Evolutionary conservation across 2,888 invertebrate genomes (phyloP).

Genomic region (Hetaerina titia): DNA sequence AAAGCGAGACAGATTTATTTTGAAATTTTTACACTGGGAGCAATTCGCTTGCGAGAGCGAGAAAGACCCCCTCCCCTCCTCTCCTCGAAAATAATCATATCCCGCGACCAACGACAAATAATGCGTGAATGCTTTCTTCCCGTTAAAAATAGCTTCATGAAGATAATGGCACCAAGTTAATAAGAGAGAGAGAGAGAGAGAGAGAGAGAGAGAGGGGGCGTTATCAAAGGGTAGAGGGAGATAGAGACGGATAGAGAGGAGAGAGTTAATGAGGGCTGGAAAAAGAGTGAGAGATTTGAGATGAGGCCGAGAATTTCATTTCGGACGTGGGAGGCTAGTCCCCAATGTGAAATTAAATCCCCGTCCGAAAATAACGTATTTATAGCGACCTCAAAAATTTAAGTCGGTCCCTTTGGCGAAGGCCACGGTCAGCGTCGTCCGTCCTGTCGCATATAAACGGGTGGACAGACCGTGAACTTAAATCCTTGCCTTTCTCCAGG

Average conservation of each 20-base stretch:
- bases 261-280: too few species aligned
- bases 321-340: too few species aligned
- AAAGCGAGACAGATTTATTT: background rate
- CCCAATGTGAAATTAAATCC: too few species aligned
- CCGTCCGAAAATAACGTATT: background rate
- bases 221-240: background rate
- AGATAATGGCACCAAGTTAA: background rate
- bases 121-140: background rate
- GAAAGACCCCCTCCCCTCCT: background rate
- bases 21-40: background rate
- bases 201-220: background rate
- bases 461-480: background rate
- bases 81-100: background rate
- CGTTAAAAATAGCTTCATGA: background rate
- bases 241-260: background rate
- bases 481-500: background rate
- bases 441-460: background rate
- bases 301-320: too few species aligned
- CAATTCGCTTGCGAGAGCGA: background rate
- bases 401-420: background rate
- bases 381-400: constrained; percentile 20
- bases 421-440: background rate
- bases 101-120: background rate
- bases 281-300: too few species aligned
- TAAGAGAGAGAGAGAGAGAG: background rate